A percentile compares a stretch with the other conserved stretches of the same genome.
Evolutionary conservation across 2,888 invertebrate species (phyloP).

Genomic region (Chrysina gloriosa): DNA sequence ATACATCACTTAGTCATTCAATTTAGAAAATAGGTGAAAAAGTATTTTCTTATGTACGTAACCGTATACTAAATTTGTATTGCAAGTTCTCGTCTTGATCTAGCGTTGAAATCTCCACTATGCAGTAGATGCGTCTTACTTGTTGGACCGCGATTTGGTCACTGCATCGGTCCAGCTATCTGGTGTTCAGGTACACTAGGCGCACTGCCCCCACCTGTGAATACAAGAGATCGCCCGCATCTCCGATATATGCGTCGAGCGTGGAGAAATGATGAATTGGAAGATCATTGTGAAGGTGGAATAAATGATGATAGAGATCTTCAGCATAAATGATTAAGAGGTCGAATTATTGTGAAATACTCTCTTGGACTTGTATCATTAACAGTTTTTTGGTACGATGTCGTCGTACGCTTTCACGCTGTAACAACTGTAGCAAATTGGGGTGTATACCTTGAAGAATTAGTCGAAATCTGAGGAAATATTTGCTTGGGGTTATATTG

Average conservation of each 20-base stretch:
- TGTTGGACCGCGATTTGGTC: conserved; percentile 58
- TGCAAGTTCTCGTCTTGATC: conserved; percentile 29
- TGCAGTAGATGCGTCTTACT: conserved; percentile 50
- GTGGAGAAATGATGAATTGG: conserved; percentile 60
- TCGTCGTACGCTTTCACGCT: not conserved
- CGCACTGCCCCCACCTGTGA: conserved; percentile 50
- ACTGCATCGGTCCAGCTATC: conserved; percentile 55
- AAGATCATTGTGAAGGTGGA: conserved; percentile 58
- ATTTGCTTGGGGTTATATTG: too few relatives aligned
- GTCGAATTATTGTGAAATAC: conserved; percentile 56
- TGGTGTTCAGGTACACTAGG: conserved; percentile 48
- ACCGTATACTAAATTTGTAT: too few relatives aligned
- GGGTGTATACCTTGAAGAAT: not conserved
- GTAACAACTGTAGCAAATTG: not conserved
- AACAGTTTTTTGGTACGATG: conserved; percentile 12
- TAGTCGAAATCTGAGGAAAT: too few relatives aligned
- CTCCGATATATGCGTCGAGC: conserved; percentile 56
- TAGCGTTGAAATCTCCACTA: conserved; percentile 42
- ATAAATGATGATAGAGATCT: conserved; percentile 60
- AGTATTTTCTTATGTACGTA: too few relatives aligned
- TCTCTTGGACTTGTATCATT: conserved; percentile 16
- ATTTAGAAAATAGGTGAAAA: not conserved
- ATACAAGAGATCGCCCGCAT: conserved; percentile 56
- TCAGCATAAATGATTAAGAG: conserved; percentile 56
- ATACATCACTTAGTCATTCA: not conserved